These are phyloP conservation scores for Dicyrtomina minuta DNA, from an alignment of 2,888 invertebrate species.

Conservation along the genomic window DNA sequence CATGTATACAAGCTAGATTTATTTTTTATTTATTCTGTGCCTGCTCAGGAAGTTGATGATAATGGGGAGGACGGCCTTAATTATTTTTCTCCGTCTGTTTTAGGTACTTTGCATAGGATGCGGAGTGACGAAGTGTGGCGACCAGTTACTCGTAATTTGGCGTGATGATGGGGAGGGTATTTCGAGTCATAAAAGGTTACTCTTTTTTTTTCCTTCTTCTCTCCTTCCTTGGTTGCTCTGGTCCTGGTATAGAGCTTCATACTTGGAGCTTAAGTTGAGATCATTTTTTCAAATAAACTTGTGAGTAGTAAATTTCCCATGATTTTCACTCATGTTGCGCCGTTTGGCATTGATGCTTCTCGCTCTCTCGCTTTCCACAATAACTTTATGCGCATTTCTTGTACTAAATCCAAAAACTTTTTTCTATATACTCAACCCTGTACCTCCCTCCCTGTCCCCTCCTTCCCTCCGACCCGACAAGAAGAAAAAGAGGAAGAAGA, in stretches of 20 bases:
- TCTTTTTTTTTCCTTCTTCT: neutral
- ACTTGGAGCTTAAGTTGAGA: conserved; percentile 3
- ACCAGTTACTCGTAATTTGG: neutral
- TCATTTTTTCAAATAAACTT: conserved; percentile 3
- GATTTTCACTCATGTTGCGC: neutral
- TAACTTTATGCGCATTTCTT: neutral
- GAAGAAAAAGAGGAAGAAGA: neutral
- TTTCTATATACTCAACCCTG: neutral
- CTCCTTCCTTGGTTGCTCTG: too few species aligned
- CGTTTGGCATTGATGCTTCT: conserved; percentile 5
- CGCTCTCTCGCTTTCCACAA: neutral
- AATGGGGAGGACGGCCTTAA: conserved; percentile 24
- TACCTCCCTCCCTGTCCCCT: neutral
- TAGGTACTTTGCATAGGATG: too few species aligned
- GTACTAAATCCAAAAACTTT: conserved; percentile 8
- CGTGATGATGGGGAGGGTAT: neutral
- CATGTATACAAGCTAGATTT: too few species aligned
- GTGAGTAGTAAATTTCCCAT: conserved; percentile 10
- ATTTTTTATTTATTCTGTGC: too few species aligned
- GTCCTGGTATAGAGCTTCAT: too few species aligned
- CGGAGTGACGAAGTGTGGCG: too few species aligned
- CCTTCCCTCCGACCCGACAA: neutral
- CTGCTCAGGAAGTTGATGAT: too few species aligned
- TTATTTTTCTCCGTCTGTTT: conserved; percentile 9
- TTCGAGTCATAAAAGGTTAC: conserved; percentile 9